Conservation (phyloP, 2,797 vertebrate genomes). For the Epinephelus coioides region DNA sequence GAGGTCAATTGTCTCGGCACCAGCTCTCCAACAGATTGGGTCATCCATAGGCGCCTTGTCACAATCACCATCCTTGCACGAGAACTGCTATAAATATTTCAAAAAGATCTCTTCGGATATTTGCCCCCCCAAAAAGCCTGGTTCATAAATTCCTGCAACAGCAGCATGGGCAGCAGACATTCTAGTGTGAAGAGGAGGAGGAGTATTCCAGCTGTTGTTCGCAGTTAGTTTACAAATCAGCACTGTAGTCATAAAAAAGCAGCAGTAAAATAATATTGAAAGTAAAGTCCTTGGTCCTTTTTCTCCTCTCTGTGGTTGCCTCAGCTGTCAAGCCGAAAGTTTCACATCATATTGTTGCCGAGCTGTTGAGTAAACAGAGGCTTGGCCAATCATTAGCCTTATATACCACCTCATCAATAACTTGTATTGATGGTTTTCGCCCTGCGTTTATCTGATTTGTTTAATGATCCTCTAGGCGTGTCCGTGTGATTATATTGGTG, state of each 20-base stretch:
- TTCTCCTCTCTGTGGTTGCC: constrained; percentile 26
- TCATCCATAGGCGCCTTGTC: constrained; percentile 72
- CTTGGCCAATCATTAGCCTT: constrained; percentile 82
- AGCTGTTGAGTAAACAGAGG: constrained; percentile 75
- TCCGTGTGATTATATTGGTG: constrained; percentile 73
- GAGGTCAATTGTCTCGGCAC: constrained; percentile 73
- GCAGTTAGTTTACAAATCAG: constrained; percentile 24
- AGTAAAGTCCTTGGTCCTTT: constrained; percentile 35
- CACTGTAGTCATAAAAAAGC: constrained; percentile 28
- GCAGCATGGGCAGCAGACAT: constrained; percentile 64
- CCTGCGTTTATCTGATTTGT: constrained; percentile 86
- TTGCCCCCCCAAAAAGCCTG: constrained; percentile 39
- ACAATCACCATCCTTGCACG: constrained; percentile 74
- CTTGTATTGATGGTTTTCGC: constrained; percentile 86
- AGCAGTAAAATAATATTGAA: constrained; percentile 29
- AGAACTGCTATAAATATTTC: constrained; percentile 68
- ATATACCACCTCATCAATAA: constrained; percentile 87
- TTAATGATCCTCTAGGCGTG: constrained; percentile 85
- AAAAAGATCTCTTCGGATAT: constrained; percentile 49
- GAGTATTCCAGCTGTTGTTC: constrained; percentile 53
- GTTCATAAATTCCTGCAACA: constrained; percentile 58
- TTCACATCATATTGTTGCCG: constrained; percentile 69
- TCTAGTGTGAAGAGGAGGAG: constrained; percentile 55
- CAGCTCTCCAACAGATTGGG: constrained; percentile 75
- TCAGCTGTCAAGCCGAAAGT: constrained; percentile 59